phyloP scores from a whole-genome alignment of 2,113 vertebrate species.

The Pandion haliaetus region DNA sequence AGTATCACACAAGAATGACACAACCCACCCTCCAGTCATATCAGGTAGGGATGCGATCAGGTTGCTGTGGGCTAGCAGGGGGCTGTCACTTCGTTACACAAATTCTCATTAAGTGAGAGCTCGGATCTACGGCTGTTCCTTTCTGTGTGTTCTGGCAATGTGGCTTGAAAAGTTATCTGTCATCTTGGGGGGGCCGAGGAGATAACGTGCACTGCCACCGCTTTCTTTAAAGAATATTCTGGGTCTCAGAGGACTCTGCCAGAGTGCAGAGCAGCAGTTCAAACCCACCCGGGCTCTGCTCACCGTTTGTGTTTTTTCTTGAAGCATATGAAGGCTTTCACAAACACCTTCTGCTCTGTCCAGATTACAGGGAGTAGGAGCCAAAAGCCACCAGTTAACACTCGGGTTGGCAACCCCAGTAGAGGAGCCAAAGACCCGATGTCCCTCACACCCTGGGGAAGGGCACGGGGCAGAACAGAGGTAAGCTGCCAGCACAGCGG shows the following conservation, averaged over 20 bases:
- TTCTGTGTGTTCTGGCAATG: rapidly evolving
- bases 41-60: neutral
- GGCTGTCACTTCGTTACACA: neutral
- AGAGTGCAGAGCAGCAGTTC: neutral
- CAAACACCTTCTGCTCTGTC: neutral
- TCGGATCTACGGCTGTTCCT: neutral
- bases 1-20: neutral
- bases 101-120: neutral
- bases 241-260: neutral
- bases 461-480: neutral
- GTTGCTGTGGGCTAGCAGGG: neutral
- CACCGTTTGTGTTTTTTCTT: neutral
- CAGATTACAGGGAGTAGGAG: neutral
- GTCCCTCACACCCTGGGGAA: rapidly evolving
- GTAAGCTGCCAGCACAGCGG: neutral
- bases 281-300: neutral
- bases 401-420: rapidly evolving
- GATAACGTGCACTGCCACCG: neutral
- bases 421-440: neutral
- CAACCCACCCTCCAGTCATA: rapidly evolving
- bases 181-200: neutral
- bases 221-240: neutral
- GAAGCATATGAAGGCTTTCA: neutral
- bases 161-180: rapidly evolving
- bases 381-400: neutral